Evolutionary conservation across 2,113 vertebrate genomes (phyloP), one percentile per base, ranked within the genome.

Genomic region (Bubalus kerabau): DNA sequence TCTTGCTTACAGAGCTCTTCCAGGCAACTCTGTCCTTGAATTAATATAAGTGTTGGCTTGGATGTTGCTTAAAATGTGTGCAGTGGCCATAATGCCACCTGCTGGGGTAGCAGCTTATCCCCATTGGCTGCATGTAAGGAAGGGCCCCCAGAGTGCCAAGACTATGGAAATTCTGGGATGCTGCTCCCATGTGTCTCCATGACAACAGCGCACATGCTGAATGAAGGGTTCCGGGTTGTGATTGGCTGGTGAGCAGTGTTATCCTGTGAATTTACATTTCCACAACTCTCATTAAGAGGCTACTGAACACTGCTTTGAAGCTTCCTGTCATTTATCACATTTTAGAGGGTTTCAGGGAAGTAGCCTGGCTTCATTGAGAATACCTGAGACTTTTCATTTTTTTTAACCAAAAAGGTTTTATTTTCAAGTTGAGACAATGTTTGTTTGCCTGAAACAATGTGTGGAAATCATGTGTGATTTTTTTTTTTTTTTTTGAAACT

Each of bases 371-470:
- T 84, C 59, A 7, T 92, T 64, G 36, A 76, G 52, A 88, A 92
- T 96, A 90, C 93, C 93, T 97, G 88, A 56, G 48, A 8, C 16
- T 78, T 92, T 88, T 78, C 85, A n/a, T 57, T 54, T 56, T 48
- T 91, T 95, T 83, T 7, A 74, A 56, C 36, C 52, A 80, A 16
- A 54, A 84, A 81, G 50, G 24, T 60, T 96, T 96, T 96, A 50
- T 97, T 94, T 96, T 94, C 56, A 94, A 87, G 46, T 86, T 91
- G 82, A 93, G 56, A 90, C 59, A 19, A 3, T 85, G 43, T 97
- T 96, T 97, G 81, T 97, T 95, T 98, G 92, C 74, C 87, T 97
- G 56, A 89, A 96, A 96, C 57, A 88, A 90, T 85, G 43, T 96
- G 83, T 97, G 71, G 91, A 97, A 95, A 87, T 95, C 36, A 89